phyloP scores from a whole-genome alignment of 1,140 invertebrate genomes.

The Drosophila suzukii region DNA sequence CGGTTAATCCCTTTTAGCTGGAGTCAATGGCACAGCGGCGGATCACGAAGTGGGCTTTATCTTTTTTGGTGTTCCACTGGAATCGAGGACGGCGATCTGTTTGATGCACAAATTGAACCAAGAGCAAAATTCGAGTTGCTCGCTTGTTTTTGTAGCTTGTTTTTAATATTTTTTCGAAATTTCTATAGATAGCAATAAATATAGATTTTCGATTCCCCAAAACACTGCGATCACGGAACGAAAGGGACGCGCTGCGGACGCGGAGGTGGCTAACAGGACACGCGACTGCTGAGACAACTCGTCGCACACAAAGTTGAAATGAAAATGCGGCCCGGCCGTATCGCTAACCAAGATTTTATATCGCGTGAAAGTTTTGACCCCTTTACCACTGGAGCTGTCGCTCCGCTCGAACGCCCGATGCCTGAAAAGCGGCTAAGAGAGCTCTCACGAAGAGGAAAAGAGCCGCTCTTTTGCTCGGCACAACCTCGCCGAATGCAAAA shows the following conservation, averaged over 20 bases:
- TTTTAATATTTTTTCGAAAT: conserved; percentile 15
- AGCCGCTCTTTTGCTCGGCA: conserved; percentile 16
- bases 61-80: conserved; percentile 9
- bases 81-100: conserved; percentile 36
- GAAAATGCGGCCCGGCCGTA: conserved; percentile 79
- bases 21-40: conserved; percentile 60
- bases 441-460: conserved; percentile 25
- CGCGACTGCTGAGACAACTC: conserved; percentile 62
- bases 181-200: no score
- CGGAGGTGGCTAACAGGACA: conserved; percentile 45
- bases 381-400: conserved; percentile 67
- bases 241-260: conserved; percentile 39
- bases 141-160: conserved; percentile 45
- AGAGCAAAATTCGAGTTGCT: conserved; percentile 50
- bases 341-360: conserved; percentile 84
- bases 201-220: conserved; percentile 1
- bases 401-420: conserved; percentile 58
- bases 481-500: conserved; percentile 62
- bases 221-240: conserved; percentile 32
- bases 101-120: conserved; percentile 63
- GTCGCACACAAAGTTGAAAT: conserved; percentile 79
- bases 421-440: conserved; percentile 25
- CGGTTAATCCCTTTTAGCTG: conserved; percentile 56
- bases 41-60: conserved; percentile 30
- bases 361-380: conserved; percentile 84